Evolutionary conservation across 2,888 invertebrate genomes (phyloP).

Genomic region (Ophioninae sp.): DNA sequence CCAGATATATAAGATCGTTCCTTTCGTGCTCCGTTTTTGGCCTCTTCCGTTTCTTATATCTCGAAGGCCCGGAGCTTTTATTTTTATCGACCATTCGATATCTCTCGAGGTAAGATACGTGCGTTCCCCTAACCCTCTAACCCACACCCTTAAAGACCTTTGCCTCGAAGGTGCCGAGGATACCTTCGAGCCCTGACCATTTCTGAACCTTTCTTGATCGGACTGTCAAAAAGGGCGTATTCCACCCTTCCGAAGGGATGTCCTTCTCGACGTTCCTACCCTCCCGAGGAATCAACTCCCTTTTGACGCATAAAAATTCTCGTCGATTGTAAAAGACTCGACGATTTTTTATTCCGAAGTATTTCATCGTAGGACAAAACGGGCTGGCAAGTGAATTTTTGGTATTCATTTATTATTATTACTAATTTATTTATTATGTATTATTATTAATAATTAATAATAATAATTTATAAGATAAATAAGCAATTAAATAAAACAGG

Average conservation of each 20-base stretch:
- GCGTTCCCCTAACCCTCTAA: slow-evolving; percentile 18
- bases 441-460: too few species aligned
- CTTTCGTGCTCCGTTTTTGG: slow-evolving; percentile 38
- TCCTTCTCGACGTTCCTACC: neutral
- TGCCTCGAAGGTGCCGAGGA: slow-evolving; percentile 17
- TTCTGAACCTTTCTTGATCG: slow-evolving; percentile 28
- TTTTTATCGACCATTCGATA: slow-evolving; percentile 62
- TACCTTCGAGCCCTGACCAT: slow-evolving; percentile 24
- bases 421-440: too few species aligned
- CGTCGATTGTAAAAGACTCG: neutral
- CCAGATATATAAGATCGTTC: slow-evolving; percentile 34
- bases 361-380: neutral
- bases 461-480: neutral
- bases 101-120: slow-evolving; percentile 53
- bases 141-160: neutral
- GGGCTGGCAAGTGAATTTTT: neutral
- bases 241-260: slow-evolving; percentile 5
- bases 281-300: neutral
- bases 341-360: neutral
- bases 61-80: slow-evolving; percentile 46
- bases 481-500: neutral
- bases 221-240: slow-evolving; percentile 7
- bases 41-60: slow-evolving; percentile 45
- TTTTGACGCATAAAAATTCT: too few species aligned
- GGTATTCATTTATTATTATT: neutral